Conservation (phyloP, 1,140 invertebrate species). For the Bombus consobrinus region DNA sequence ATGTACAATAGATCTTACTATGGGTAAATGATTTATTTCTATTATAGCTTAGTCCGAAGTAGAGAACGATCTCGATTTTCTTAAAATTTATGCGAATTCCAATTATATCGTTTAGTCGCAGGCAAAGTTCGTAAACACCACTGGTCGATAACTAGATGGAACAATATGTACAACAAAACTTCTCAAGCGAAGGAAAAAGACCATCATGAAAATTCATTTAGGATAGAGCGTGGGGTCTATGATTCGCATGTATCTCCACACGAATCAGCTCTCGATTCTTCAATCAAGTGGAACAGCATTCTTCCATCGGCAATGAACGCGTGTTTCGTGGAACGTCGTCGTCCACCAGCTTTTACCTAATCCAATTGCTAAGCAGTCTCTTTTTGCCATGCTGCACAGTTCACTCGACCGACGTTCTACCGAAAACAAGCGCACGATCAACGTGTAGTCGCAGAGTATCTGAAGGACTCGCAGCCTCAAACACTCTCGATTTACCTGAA, state of each 20-base stretch:
- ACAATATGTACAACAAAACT: no score
- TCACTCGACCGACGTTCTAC: background rate
- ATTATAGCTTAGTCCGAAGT: background rate
- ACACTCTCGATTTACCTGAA: background rate
- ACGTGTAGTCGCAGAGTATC: background rate
- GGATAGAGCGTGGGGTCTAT: background rate
- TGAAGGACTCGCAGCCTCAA: background rate
- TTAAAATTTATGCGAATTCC: background rate
- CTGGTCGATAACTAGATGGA: no score
- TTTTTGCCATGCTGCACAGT: background rate
- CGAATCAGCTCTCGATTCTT: background rate
- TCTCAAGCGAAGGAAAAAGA: background rate
- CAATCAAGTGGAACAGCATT: slow-evolving; percentile 4
- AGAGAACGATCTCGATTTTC: background rate
- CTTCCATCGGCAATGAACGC: slow-evolving; percentile 23
- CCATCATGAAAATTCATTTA: background rate
- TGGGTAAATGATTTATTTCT: background rate
- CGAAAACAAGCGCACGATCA: background rate
- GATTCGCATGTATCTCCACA: background rate
- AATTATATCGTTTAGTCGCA: background rate
- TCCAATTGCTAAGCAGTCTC: background rate
- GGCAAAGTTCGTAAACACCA: background rate
- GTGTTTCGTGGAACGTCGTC: slow-evolving; percentile 13
- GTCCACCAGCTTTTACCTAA: background rate
- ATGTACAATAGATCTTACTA: background rate